Evolutionary conservation across 2,797 vertebrate species (phyloP).

Genomic region (Odontamblyopus rebecca): DNA sequence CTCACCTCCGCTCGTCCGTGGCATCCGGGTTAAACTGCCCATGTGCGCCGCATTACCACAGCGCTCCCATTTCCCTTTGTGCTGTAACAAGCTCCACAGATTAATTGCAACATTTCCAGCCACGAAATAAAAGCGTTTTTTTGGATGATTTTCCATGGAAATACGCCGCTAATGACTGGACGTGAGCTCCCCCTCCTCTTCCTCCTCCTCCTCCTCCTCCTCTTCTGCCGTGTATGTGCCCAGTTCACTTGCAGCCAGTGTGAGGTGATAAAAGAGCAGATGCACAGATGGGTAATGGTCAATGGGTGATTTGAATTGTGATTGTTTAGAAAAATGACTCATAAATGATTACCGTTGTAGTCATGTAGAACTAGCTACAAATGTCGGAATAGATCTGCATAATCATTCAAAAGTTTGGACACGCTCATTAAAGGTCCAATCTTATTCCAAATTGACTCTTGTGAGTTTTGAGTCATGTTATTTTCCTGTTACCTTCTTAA

Average conservation of each 20-base stretch:
- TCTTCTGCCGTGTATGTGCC: slow-evolving; percentile 28
- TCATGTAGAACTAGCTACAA: neutral
- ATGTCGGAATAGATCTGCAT: neutral
- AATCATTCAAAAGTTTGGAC: too few relatives aligned
- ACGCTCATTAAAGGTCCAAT: too few relatives aligned
- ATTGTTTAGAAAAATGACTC: slow-evolving; percentile 57
- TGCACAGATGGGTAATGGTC: slow-evolving; percentile 69
- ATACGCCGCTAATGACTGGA: slow-evolving; percentile 57
- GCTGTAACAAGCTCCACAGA: slow-evolving; percentile 56
- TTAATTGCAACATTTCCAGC: slow-evolving; percentile 57
- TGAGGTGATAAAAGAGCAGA: slow-evolving; percentile 61
- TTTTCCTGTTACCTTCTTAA: too few relatives aligned
- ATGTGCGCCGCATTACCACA: slow-evolving; percentile 37
- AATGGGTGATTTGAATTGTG: slow-evolving; percentile 69
- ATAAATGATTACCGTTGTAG: slow-evolving; percentile 29
- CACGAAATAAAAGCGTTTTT: slow-evolving; percentile 37
- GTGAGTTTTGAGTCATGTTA: too few relatives aligned
- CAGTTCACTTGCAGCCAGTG: slow-evolving; percentile 52
- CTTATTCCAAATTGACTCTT: too few relatives aligned
- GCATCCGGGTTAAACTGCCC: slow-evolving; percentile 32
- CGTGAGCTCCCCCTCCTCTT: slow-evolving; percentile 31
- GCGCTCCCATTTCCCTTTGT: slow-evolving; percentile 39
- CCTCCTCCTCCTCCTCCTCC: slow-evolving; percentile 13
- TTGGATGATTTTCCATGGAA: slow-evolving; percentile 27
- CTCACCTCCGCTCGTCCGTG: slow-evolving; percentile 23